Evolutionary conservation across 2,113 vertebrate genomes (phyloP).

Genomic region (Ascaphus truei): DNA sequence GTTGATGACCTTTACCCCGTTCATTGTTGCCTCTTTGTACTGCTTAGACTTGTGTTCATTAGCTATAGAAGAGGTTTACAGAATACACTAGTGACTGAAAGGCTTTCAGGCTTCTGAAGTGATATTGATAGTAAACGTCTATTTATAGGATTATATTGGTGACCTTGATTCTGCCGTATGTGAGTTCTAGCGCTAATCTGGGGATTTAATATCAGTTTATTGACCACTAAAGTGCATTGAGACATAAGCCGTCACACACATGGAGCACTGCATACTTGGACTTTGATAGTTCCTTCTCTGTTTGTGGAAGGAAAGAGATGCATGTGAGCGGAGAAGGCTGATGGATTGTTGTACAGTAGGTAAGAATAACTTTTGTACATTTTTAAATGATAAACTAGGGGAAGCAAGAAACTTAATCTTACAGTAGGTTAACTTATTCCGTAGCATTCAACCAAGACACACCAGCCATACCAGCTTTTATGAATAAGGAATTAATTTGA

Average conservation of each 20-base stretch:
- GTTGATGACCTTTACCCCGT: too few relatives aligned
- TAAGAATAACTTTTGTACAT: not conserved
- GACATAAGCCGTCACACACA: not conserved
- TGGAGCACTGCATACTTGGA: conserved; percentile 5
- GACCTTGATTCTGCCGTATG: conserved; percentile 27
- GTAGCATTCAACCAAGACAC: too few relatives aligned
- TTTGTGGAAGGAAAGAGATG: not conserved
- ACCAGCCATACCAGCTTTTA: too few relatives aligned
- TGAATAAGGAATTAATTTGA: too few relatives aligned
- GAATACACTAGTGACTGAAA: not conserved
- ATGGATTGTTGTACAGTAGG: not conserved
- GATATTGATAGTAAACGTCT: conserved; percentile 15
- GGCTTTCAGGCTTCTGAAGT: not conserved
- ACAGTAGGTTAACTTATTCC: too few relatives aligned
- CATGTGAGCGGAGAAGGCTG: too few relatives aligned
- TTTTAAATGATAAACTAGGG: too few relatives aligned
- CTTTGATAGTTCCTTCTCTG: not conserved
- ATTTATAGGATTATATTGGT: conserved; percentile 28
- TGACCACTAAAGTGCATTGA: conserved; percentile 29
- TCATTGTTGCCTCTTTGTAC: too few relatives aligned
- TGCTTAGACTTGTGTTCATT: not conserved
- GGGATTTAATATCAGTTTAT: conserved; percentile 17
- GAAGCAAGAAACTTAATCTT: not conserved
- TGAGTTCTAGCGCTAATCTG: conserved; percentile 28
- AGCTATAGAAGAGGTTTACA: not conserved